Evolutionary conservation across 23 tunicate species (phyloP).

Genomic region (Trididemnum nubilum): DNA sequence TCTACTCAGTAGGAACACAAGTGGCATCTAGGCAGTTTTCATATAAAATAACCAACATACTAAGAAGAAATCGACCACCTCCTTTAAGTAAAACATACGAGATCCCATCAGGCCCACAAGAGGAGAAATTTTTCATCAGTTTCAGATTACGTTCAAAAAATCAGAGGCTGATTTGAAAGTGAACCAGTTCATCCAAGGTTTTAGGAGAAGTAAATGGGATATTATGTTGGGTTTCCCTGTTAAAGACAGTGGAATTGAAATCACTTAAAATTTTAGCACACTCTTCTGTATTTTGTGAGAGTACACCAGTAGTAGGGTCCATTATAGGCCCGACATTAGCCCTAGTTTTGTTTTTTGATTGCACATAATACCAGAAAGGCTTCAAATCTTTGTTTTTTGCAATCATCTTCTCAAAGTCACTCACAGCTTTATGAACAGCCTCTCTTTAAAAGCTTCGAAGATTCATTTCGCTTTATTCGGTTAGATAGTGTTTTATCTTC

Average conservation of each 20-base stretch:
- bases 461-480: not conserved
- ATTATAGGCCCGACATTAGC: not conserved
- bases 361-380: conserved; percentile 7
- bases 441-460: not conserved
- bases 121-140: not conserved
- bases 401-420: not conserved
- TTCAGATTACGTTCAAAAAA: not conserved
- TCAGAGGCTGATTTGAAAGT: not conserved
- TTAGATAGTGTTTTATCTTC: not conserved
- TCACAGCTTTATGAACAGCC: not conserved
- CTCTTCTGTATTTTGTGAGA: not conserved
- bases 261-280: conserved; percentile 5
- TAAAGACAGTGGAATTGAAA: not conserved
- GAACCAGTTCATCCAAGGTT: not conserved
- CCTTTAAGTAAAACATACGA: not conserved
- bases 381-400: not conserved
- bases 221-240: not conserved
- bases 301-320: not conserved
- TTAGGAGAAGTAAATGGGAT: not conserved
- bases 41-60: not conserved
- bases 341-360: not conserved
- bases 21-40: not conserved
- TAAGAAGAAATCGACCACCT: not conserved
- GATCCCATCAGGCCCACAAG: conserved; percentile 4
- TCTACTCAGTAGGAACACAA: not conserved